Evolutionary conservation across 2,888 invertebrate species (phyloP), one percentile per base, ranked within the genome.

Genomic region (Nemotelus pantherinus): DNA sequence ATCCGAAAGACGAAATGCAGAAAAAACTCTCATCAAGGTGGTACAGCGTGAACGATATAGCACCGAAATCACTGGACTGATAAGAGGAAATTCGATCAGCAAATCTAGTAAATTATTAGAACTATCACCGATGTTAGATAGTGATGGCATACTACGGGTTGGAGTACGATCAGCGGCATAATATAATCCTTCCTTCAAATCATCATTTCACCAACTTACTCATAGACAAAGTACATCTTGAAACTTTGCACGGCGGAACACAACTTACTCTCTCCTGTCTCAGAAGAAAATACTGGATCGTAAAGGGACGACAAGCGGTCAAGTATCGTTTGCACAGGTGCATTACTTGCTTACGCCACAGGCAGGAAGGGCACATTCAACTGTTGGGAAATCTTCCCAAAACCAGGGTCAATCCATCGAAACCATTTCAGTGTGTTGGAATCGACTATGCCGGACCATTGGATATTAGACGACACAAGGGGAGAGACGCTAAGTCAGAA

Each of bases 111-210:
- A 25, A 25, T 25, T 25, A 25, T 25, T 25, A 25, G 82, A 82
- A 72, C 50, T 48, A 47, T 48, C 3, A n/a, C 6, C 43, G 7
- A 55, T 44, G 9, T 63, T 82, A 41, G 78, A 83, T 50, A 80
- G 83, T 76, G 83, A 41, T 63, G 63, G 43, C 6, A 63, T 63
- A 63, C 83, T 48, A 83, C 84, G 57, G 83, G 83, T 45, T 79
- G 83, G 2, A 68, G 5, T 81, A 79, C 50, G 80, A 81, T 43
- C 71, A 57, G 77, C 81, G 64, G 82, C 81, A 72, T 82, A 82
- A 80, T 83, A 82, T 4, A 80, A 82, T 6, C 65, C 84, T 84
- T 44, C 68, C 71, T 68, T 3, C 53, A 58, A 53, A 72, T 58
- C 44, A 58, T 53, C 57, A 41, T 67, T 68, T 77, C 48, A 78